These are phyloP conservation scores for Crotophaga sulcirostris DNA, from an alignment of 2,113 vertebrate genomes.

Conservation along the genomic window DNA sequence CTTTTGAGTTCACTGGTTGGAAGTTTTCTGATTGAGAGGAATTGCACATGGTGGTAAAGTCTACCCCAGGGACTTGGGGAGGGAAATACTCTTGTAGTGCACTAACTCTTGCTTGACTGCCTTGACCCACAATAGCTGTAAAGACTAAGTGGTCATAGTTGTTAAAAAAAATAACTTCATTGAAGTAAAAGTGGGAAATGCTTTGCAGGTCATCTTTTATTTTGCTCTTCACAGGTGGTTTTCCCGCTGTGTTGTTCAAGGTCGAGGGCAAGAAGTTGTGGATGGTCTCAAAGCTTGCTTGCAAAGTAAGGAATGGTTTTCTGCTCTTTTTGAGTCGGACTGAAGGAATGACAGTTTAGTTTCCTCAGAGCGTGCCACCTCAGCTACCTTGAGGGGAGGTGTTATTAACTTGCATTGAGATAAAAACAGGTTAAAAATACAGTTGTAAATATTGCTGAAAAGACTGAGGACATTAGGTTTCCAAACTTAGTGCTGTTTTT, in stretches of 20 bases:
- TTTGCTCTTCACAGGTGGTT: conserved; percentile 84
- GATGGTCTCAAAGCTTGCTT: conserved; percentile 90
- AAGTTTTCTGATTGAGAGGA: background rate
- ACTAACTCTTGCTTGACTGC: background rate
- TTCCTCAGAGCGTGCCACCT: background rate
- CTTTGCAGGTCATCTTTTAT: background rate
- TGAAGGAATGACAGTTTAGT: background rate
- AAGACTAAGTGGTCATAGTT: background rate
- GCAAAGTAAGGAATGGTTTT: conserved; percentile 70
- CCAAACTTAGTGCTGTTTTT: background rate
- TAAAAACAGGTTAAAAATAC: background rate
- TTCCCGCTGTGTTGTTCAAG: conserved; percentile 89
- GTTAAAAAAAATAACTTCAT: background rate
- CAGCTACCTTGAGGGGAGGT: background rate
- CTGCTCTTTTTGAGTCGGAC: background rate
- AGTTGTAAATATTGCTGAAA: background rate
- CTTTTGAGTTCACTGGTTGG: background rate
- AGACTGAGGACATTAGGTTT: background rate
- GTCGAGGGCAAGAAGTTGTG: conserved; percentile 90
- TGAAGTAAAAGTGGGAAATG: background rate
- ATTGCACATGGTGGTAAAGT: accelerated
- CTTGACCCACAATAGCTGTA: background rate
- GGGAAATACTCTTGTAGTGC: background rate
- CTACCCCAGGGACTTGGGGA: accelerated
- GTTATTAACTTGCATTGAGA: background rate